Base-by-base conservation (phyloP, 1,140 invertebrate genomes). In the Zaprionus vittiger region DNA sequence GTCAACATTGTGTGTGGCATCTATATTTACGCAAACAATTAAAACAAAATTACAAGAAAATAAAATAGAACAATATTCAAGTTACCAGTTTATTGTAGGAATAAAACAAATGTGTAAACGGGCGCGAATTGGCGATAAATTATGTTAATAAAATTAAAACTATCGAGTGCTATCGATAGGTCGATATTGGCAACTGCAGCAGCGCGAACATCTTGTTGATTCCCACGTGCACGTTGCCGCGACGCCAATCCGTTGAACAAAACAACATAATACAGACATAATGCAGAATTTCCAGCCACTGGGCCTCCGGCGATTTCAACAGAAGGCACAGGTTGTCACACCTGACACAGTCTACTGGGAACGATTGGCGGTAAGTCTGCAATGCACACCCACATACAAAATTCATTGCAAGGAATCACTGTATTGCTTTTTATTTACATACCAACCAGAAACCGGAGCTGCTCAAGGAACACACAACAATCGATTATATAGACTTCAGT, bases 401-500 rank as follows among this genome's bases (percentile, higher is more conserved):
- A 24, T 26, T 20, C 4, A 5, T 28, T 6, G 3, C 3, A 59
- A 17, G 17, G 5, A n/a, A 6, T 49, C 17, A 28, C 44, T 5
- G 2, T 44, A 3, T 12, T 62, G 20, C 52, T 20, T 28, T 56
- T 72, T 38, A 41, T 56, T 56, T 65, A 72, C 37, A 22, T 47
- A 9, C 20, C 69, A 20, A 24, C 65, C 92, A 98, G 97, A 94
- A 95, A 80, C 97, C 97, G 57, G 96, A 97, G 5, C 94, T 98
- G 52, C 94, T 98, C 0, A 99, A 99, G 93, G 98, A 99, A 93
- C 97, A 97, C 94, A 97, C 97, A 41, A 95, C 96, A 0, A 97
- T 99, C 37, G 97, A 98, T 92, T 96, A 97, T 84, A 95, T 99
- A 61, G 96, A 98, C 92, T 98, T 99, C 91, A 97, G 97, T 81